phyloP scores from a whole-genome alignment of 2,113 vertebrate genomes.

The Rhodinocichla rosea region DNA sequence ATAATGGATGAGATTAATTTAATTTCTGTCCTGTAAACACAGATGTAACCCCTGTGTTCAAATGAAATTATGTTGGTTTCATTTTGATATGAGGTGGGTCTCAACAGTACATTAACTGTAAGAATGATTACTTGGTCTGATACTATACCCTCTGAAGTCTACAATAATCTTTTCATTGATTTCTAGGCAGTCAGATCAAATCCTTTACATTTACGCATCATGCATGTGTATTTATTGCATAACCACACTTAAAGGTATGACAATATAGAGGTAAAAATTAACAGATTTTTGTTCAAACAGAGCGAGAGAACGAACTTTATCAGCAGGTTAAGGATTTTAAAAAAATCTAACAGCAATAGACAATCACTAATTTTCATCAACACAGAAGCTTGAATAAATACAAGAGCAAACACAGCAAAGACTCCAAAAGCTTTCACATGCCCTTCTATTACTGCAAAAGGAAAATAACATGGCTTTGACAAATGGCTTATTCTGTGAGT shows the following conservation, averaged over 20 bases:
- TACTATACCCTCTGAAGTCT: not conserved
- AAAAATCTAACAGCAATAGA: conserved; percentile 10
- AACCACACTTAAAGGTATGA: not conserved
- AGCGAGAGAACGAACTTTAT: not conserved
- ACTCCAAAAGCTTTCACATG: conserved; percentile 26
- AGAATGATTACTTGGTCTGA: not conserved
- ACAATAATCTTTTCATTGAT: not conserved
- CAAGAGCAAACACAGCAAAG: conserved; percentile 17
- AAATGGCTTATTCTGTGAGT: conserved; percentile 40
- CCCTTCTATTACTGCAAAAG: conserved; percentile 36
- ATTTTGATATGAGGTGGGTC: not conserved
- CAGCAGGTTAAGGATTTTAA: not conserved
- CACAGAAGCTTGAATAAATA: conserved; percentile 19
- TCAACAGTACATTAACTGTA: not conserved
- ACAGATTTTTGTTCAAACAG: not conserved
- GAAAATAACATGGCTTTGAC: conserved; percentile 35
- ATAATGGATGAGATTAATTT: not conserved
- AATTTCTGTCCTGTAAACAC: not conserved
- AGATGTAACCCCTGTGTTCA: not conserved
- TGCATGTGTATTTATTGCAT: not conserved
- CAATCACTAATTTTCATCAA: conserved; percentile 36
- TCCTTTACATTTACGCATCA: not conserved
- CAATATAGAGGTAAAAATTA: not conserved
- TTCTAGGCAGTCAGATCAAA: not conserved
- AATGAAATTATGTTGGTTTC: not conserved